Evolutionary conservation across 2,888 invertebrate genomes (phyloP).

Genomic region (Pseudanteris insignis): DNA sequence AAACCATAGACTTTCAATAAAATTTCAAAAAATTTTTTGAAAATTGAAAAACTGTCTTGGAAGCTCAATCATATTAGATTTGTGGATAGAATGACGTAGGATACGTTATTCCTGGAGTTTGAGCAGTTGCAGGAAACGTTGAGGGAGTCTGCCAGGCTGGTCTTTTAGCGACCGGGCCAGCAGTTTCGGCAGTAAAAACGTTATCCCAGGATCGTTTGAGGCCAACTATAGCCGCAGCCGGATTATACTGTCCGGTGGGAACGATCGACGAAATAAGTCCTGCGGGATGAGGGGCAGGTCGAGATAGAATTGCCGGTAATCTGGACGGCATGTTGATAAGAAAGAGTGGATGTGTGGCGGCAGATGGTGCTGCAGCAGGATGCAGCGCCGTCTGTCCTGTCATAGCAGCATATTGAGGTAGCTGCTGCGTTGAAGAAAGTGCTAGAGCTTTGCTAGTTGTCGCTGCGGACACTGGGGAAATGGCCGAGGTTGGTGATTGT

Average conservation of each 20-base stretch:
- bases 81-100: conserved; percentile 70
- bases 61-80: conserved; percentile 47
- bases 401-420: conserved; percentile 55
- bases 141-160: conserved; percentile 60
- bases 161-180: conserved; percentile 55
- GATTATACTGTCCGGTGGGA: conserved; percentile 60
- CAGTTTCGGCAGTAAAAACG: conserved; percentile 72
- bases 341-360: conserved; percentile 60
- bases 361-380: conserved; percentile 61
- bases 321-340: conserved; percentile 59
- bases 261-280: conserved; percentile 55
- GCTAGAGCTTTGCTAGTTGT: conserved; percentile 61
- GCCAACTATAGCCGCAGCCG: conserved; percentile 65
- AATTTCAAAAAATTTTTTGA: not conserved
- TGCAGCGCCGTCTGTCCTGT: conserved; percentile 69
- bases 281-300: conserved; percentile 56
- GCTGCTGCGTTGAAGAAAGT: conserved; percentile 68
- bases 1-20: no score
- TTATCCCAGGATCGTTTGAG: conserved; percentile 78
- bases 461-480: conserved; percentile 48
- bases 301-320: conserved; percentile 58
- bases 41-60: not conserved
- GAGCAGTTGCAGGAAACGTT: conserved; percentile 61
- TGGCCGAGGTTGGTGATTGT: conserved; percentile 54
- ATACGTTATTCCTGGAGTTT: conserved; percentile 69